phyloP scores from a whole-genome alignment of 2,113 vertebrate genomes.

The Mesitornis unicolor region DNA sequence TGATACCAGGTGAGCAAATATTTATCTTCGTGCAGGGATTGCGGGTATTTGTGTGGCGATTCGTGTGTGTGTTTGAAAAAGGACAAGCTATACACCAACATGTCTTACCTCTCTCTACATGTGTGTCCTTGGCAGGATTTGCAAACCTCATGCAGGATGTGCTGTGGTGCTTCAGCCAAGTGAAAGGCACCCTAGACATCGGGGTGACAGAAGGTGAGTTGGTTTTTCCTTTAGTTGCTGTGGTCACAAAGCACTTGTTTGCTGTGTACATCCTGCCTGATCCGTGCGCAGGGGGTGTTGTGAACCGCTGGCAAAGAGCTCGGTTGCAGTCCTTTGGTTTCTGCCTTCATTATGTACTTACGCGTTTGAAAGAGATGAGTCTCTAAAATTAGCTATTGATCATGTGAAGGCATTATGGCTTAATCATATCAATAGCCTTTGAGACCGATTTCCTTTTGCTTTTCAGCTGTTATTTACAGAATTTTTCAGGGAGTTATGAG shows the following conservation, averaged over 20 bases:
- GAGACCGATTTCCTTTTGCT: neutral
- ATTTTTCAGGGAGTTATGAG: neutral
- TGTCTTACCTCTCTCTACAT: neutral
- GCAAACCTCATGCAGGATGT: constrained; percentile 73
- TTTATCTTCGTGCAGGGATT: neutral
- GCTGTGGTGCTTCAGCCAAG: constrained; percentile 75
- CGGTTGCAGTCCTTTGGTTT: neutral
- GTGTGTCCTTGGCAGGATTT: constrained; percentile 61
- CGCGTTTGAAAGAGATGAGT: neutral
- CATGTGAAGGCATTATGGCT: neutral
- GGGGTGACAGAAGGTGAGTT: constrained; percentile 74
- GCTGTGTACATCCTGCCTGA: neutral
- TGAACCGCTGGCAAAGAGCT: neutral
- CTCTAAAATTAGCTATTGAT: neutral
- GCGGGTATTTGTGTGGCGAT: no score
- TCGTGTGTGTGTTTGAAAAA: neutral
- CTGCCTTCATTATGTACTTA: neutral
- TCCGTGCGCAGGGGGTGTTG: neutral
- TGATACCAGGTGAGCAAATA: constrained; percentile 68
- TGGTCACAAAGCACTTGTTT: neutral
- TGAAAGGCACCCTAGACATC: constrained; percentile 67
- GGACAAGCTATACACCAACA: neutral
- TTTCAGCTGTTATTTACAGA: neutral
- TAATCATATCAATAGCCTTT: neutral
- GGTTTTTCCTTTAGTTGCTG: neutral